Percentiles rank a stretch among this genome's conserved stretches.
These are phyloP conservation scores for Lepidochrysops patricia DNA, from an alignment of 2,888 invertebrate genomes.

Conservation along the genomic window DNA sequence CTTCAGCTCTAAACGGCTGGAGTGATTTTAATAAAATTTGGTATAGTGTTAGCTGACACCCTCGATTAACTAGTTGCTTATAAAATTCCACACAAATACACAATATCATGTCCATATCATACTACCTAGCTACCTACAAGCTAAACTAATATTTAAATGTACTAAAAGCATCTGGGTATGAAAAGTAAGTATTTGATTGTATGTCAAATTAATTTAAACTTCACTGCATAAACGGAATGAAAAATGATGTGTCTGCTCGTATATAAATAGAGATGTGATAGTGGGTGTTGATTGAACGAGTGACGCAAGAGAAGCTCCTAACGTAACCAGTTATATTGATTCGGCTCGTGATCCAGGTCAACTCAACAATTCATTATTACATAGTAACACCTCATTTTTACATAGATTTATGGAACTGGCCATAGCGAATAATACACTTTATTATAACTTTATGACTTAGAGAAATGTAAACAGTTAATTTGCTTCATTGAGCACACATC, in stretches of 20 bases:
- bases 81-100: too few relatives aligned
- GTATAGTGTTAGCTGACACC: too few relatives aligned
- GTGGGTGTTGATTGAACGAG: constrained; percentile 7
- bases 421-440: neutral
- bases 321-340: neutral
- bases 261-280: neutral
- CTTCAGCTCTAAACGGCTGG: too few relatives aligned
- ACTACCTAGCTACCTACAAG: too few relatives aligned
- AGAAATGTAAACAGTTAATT: neutral
- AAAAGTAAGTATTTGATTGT: constrained; percentile 8
- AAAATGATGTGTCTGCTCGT: neutral
- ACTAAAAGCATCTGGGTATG: too few relatives aligned
- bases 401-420: neutral
- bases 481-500: too few relatives aligned
- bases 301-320: neutral
- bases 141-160: too few relatives aligned
- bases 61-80: too few relatives aligned
- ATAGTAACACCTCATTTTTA: neutral
- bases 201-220: constrained; percentile 13
- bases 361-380: neutral
- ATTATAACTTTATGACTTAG: neutral
- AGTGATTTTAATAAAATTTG: too few relatives aligned
- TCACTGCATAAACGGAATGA: neutral
- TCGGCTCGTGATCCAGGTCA: neutral
- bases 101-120: too few relatives aligned